Percentiles rank a stretch among this genome's conserved stretches.
Conservation (phyloP, 1,140 invertebrate species). For the Rhizoglyphus robini region DNA sequence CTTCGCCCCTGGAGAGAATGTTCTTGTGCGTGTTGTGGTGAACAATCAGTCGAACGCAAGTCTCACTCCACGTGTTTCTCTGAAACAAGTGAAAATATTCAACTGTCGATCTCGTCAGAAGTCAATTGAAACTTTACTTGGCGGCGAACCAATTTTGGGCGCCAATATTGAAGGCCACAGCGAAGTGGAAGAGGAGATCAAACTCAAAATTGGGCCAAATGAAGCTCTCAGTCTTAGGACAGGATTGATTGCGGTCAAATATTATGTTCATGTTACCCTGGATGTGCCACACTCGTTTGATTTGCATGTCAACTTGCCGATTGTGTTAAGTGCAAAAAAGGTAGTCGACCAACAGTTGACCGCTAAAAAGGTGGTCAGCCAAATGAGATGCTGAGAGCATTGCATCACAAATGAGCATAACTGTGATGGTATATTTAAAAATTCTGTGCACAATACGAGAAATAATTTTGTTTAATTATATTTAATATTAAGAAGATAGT, state of each 20-base stretch:
- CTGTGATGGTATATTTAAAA: no score
- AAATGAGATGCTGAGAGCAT: no score
- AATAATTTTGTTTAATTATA: no score
- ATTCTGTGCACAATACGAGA: no score
- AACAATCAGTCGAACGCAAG: background rate
- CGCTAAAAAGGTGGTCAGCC: no score
- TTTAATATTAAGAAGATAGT: no score
- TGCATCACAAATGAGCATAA: no score
- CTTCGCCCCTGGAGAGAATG: slow-evolving; percentile 4
- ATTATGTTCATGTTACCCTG: slow-evolving; percentile 13
- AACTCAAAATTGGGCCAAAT: background rate
- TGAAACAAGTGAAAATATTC: slow-evolving; percentile 14
- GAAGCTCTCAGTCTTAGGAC: background rate
- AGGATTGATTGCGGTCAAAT: slow-evolving; percentile 1
- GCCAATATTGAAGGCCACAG: background rate
- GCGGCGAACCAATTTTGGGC: background rate
- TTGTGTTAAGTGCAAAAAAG: background rate
- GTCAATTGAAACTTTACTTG: background rate
- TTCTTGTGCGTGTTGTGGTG: background rate
- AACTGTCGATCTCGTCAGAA: slow-evolving; percentile 4
- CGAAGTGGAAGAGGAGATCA: background rate
- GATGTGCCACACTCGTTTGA: slow-evolving; percentile 12
- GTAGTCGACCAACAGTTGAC: no score
- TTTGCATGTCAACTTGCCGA: slow-evolving; percentile 10
- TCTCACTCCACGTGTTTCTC: background rate